phyloP scores from a whole-genome alignment of 1,140 invertebrate species.

The Drosophila malerkotliana region DNA sequence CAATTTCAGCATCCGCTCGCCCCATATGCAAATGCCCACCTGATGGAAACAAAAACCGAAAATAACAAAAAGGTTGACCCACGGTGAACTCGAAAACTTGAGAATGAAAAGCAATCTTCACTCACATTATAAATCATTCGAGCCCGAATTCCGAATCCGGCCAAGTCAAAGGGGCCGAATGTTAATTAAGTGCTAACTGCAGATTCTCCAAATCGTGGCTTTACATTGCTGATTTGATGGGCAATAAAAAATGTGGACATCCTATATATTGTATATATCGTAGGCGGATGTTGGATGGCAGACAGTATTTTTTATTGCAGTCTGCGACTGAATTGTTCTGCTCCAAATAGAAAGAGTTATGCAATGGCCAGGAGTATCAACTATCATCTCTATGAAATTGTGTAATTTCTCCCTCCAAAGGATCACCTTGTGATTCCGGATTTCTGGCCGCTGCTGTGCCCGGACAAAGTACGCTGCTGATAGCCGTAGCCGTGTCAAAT shows the following conservation, averaged over 20 bases:
- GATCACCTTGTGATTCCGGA: slow-evolving; percentile 12
- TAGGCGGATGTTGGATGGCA: slow-evolving; percentile 54
- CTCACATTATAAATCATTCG: slow-evolving; percentile 48
- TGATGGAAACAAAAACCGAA: slow-evolving; percentile 10
- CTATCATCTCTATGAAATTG: background rate
- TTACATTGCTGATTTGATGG: slow-evolving; percentile 48
- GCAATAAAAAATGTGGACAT: slow-evolving; percentile 47
- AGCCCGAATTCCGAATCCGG: slow-evolving; percentile 11
- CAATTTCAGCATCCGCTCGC: slow-evolving; percentile 45
- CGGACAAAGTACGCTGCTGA: slow-evolving; percentile 44
- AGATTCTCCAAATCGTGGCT: slow-evolving; percentile 59
- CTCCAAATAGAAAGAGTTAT: slow-evolving; percentile 29
- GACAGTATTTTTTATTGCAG: background rate
- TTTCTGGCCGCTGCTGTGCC: background rate
- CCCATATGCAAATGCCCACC: slow-evolving; percentile 49
- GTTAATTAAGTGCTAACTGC: slow-evolving; percentile 64
- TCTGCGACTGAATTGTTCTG: slow-evolving; percentile 14
- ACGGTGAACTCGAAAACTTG: slow-evolving; percentile 39
- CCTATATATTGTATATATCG: slow-evolving; percentile 19
- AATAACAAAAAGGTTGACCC: slow-evolving; percentile 29
- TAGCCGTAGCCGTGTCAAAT: slow-evolving; percentile 53
- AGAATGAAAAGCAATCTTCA: slow-evolving; percentile 28
- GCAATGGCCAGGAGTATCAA: background rate
- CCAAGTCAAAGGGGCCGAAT: slow-evolving; percentile 52
- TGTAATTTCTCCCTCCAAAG: background rate